Conservation (phyloP, 1,140 invertebrate species). For the Mactra quadrangularis region DNA sequence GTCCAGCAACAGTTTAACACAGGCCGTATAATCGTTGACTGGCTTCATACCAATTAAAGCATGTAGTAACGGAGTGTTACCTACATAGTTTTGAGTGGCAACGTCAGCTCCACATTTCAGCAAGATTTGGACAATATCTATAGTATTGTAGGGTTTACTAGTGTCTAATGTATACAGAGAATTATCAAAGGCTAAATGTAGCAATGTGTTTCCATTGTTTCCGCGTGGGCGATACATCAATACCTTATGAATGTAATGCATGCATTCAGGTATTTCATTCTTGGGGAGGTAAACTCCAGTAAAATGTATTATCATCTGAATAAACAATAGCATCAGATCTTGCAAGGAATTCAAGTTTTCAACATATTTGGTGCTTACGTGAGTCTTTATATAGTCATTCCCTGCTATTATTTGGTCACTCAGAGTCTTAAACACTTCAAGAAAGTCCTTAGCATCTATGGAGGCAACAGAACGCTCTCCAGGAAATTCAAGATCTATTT, state of each 20-base stretch:
- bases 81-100: conserved; percentile 64
- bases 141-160: conserved; percentile 68
- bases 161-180: conserved; percentile 69
- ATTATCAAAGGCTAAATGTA: conserved; percentile 89
- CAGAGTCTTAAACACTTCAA: conserved; percentile 88
- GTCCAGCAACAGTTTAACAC: conserved; percentile 89
- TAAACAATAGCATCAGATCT: conserved; percentile 76
- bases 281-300: conserved; percentile 84
- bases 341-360: conserved; percentile 63
- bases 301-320: conserved; percentile 86
- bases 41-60: conserved; percentile 64
- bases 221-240: conserved; percentile 90
- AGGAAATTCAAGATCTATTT: conserved; percentile 85
- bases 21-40: conserved; percentile 87
- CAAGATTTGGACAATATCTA: conserved; percentile 66
- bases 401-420: conserved; percentile 85
- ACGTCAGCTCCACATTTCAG: conserved; percentile 68
- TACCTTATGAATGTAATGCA: conserved; percentile 86
- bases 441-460: conserved; percentile 89
- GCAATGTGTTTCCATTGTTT: conserved; percentile 90
- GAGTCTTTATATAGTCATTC: neutral
- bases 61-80: conserved; percentile 69
- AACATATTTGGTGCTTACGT: neutral
- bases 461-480: conserved; percentile 87
- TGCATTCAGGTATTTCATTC: conserved; percentile 83